Conservation (phyloP, 2,113 vertebrate species). For the Solea solea region DNA sequence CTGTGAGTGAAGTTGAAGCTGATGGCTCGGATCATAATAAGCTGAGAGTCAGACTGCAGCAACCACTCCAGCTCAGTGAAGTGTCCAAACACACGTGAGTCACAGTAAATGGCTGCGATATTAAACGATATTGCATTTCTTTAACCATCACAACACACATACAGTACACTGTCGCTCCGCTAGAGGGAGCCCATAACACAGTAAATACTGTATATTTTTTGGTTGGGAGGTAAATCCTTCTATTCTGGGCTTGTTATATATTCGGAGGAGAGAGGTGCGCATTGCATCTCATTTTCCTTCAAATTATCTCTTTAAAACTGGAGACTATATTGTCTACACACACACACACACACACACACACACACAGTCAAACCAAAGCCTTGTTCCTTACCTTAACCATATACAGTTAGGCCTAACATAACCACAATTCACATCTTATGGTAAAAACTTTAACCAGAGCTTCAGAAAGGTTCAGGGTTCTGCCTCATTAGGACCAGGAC, state of each 20-base stretch:
- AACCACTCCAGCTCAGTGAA: not conserved
- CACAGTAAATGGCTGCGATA: not conserved
- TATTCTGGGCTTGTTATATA: constrained; percentile 6
- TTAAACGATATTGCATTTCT: not conserved
- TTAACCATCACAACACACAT: not conserved
- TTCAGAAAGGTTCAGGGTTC: no score
- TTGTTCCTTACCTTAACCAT: no score
- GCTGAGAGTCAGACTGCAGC: not conserved
- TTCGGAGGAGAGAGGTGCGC: constrained; percentile 20
- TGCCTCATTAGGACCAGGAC: no score
- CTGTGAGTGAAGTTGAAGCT: constrained; percentile 5
- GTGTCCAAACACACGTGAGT: not conserved
- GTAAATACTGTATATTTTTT: not conserved
- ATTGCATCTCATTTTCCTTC: not conserved
- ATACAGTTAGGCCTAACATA: no score
- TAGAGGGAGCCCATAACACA: constrained; percentile 58
- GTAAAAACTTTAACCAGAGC: no score
- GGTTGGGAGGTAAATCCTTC: not conserved
- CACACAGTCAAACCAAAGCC: not conserved
- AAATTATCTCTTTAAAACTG: not conserved
- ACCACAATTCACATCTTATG: no score
- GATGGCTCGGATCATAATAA: constrained; percentile 12
- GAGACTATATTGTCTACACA: not conserved
- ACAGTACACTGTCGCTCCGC: not conserved
- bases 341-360: not conserved